These are phyloP conservation scores for Drosophila cognata DNA, from an alignment of 2,888 invertebrate species.

Conservation along the genomic window DNA sequence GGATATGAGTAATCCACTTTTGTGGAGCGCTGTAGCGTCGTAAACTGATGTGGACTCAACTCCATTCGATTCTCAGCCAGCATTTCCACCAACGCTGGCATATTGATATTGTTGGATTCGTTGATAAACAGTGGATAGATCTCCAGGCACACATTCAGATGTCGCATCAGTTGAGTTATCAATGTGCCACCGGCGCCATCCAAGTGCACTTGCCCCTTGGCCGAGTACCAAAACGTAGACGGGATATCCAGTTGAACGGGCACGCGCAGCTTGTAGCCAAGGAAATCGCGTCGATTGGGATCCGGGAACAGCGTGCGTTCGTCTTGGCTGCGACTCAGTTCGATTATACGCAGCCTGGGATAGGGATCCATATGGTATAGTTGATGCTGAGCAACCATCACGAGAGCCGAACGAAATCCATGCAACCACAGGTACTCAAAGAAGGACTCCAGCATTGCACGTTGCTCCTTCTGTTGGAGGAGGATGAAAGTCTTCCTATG, in stretches of 20 bases:
- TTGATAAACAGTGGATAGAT: constrained; percentile 54
- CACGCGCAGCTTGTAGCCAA: constrained; percentile 58
- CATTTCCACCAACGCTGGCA: constrained; percentile 39
- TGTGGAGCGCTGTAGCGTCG: constrained; percentile 38
- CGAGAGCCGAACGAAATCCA: constrained; percentile 60
- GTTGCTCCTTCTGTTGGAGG: constrained; percentile 8
- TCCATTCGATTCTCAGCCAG: constrained; percentile 40
- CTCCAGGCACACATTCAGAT: constrained; percentile 57
- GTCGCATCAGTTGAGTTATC: constrained; percentile 53
- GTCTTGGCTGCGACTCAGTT: constrained; percentile 12
- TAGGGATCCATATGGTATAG: constrained; percentile 70
- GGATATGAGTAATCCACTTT: constrained; percentile 69
- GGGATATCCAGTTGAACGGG: constrained; percentile 71
- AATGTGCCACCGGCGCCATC: constrained; percentile 63
- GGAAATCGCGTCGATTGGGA: constrained; percentile 28
- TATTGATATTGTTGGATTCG: constrained; percentile 55
- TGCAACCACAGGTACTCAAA: constrained; percentile 58
- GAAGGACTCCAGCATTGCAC: constrained; percentile 19
- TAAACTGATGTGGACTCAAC: constrained; percentile 65
- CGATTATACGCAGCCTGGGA: constrained; percentile 52
- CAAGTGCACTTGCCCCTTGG: constrained; percentile 12
- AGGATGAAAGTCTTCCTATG: constrained; percentile 54
- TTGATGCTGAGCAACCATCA: constrained; percentile 39
- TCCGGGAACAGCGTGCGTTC: constrained; percentile 48
- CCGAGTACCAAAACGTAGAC: constrained; percentile 60